Base-by-base conservation (phyloP, 2,797 vertebrate species). In the Falco berigora region DNA sequence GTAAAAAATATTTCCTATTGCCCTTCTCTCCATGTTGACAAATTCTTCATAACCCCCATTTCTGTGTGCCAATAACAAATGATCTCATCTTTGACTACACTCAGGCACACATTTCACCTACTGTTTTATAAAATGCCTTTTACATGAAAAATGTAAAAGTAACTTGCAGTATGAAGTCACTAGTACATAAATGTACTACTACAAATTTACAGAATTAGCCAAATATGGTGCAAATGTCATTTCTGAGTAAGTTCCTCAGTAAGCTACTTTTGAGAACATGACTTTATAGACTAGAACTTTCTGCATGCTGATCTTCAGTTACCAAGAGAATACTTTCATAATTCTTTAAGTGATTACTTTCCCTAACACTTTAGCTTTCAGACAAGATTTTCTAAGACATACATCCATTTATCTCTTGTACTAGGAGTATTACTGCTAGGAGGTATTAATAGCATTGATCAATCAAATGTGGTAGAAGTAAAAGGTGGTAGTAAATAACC, bases 41-140 rank as follows among this genome's bases (percentile, higher is more conserved):
- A 91, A 79, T 76, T 90, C 67, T 96, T 89, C 95, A 80, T 96
- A 88, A 83, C 95, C 92, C 94, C 88, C 80, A 44, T 74, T 93
- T 90, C 86, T 94, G 90, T 93, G 81, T 81, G 93, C 95, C 96
- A 96, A 80, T 77, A 94, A 92, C 68, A 94, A 91, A 94, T 95
- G 86, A 95, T 79, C 84, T 96, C 90, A 95, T 92, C 77, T 90
- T 89, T 61, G 52, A 94, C 87, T 85, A 87, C 0, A 6, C 68
- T 86, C 52, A 72, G 73, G 88, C 90, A 95, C 88, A 56, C 55
- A 90, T 90, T 92, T 88, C 90, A 95, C 71, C 77, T 94, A 90
- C 90, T 84, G 82, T 84, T 95, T 91, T 74, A 67, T 64, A 64
- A 89, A 91, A 91, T 67, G n/a, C 40, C 56, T 88, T 82, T 94